Conservation (phyloP, 2,888 invertebrate genomes). For the Coelinius sp. region DNA sequence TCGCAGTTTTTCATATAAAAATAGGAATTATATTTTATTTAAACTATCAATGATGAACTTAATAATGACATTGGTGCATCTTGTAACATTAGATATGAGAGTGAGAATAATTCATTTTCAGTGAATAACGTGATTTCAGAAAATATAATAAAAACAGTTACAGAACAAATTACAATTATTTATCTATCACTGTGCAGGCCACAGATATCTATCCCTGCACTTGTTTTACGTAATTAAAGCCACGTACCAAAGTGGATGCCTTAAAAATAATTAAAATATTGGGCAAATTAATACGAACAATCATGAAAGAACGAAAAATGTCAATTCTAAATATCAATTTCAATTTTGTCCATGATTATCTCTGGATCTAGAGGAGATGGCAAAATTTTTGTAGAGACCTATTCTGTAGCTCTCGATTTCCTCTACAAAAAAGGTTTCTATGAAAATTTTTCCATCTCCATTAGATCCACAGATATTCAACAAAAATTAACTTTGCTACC, state of each 20-base stretch:
- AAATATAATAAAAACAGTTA: not conserved
- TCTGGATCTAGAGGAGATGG: too few species aligned
- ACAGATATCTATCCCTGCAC: not conserved
- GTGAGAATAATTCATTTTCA: not conserved
- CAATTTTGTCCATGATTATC: too few species aligned
- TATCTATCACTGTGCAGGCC: not conserved
- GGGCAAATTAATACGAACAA: conserved; percentile 12
- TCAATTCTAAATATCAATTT: too few species aligned
- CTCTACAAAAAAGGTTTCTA: too few species aligned
- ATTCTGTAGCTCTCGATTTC: too few species aligned
- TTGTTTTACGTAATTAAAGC: conserved; percentile 55
- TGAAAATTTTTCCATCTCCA: not conserved
- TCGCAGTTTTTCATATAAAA: not conserved
- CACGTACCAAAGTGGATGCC: conserved; percentile 55
- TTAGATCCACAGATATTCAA: too few species aligned
- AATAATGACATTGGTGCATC: not conserved
- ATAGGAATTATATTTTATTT: not conserved
- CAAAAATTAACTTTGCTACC: too few species aligned
- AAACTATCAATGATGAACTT: not conserved
- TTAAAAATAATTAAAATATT: conserved; percentile 27
- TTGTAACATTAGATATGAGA: conserved; percentile 3
- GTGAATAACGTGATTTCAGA: not conserved
- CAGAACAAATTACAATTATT: conserved; percentile 3
- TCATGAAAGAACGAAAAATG: not conserved
- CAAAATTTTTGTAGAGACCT: too few species aligned